Evolutionary conservation across 2,113 vertebrate species (phyloP).

Genomic region (Bos taurus): ARS-UCD2.0 NC_037328.1:105240001-105240500

Average conservation of each 20-base stretch:
- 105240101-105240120: background rate
- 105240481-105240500: background rate
- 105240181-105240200: background rate
- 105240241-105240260: background rate
- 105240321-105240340: background rate
- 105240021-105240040: background rate
- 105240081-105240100: background rate
- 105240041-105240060: background rate
- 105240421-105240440: background rate
- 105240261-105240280: background rate
- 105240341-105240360: background rate
- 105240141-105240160: background rate
- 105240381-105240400: background rate
- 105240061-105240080: background rate
- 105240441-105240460: background rate
- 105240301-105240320: background rate
- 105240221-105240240: background rate
- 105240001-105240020: constrained; percentile 19
- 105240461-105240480: background rate
- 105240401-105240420: background rate
- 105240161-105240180: background rate
- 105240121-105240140: background rate
- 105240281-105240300: background rate
- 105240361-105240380: background rate
- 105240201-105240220: background rate